phyloP scores from a whole-genome alignment of 2,888 invertebrate species.

The Coremacera marginata region DNA sequence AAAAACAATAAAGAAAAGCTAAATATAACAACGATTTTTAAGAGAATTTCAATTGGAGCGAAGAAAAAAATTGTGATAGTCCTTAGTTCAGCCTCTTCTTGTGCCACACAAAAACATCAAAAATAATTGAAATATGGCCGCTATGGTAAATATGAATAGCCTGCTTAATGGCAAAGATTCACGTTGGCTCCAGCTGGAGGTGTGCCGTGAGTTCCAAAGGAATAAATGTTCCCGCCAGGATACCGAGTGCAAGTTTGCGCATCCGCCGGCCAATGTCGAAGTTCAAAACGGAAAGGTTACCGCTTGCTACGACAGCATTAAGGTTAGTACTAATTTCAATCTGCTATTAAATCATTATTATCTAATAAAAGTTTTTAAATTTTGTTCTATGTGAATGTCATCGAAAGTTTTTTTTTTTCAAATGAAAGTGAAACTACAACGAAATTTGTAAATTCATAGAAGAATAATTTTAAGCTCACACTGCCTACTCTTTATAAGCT shows the following conservation, averaged over 20 bases:
- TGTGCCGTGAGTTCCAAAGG: constrained; percentile 99
- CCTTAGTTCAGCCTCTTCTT: not conserved
- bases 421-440: too few relatives aligned
- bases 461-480: too few relatives aligned
- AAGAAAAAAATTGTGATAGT: not conserved
- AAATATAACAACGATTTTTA: not conserved
- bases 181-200: constrained; percentile 99
- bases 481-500: too few relatives aligned
- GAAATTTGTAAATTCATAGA: too few relatives aligned
- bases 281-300: constrained; percentile 99
- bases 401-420: too few relatives aligned
- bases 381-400: too few relatives aligned
- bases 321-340: constrained; percentile 79
- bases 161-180: constrained; percentile 98
- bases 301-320: constrained; percentile 99
- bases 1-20: not conserved
- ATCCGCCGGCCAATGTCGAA: constrained; percentile 99
- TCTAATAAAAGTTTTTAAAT: not conserved
- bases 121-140: constrained; percentile 72
- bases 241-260: constrained; percentile 99
- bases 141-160: constrained; percentile 97
- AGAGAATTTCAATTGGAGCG: not conserved
- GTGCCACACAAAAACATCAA: constrained; percentile 39
- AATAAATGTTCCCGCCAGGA: constrained; percentile 99
- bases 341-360: constrained; percentile 25